These are phyloP conservation scores for Scomberomorus guttatus DNA, from an alignment of 2,797 vertebrate species.

Conservation along the genomic window DNA sequence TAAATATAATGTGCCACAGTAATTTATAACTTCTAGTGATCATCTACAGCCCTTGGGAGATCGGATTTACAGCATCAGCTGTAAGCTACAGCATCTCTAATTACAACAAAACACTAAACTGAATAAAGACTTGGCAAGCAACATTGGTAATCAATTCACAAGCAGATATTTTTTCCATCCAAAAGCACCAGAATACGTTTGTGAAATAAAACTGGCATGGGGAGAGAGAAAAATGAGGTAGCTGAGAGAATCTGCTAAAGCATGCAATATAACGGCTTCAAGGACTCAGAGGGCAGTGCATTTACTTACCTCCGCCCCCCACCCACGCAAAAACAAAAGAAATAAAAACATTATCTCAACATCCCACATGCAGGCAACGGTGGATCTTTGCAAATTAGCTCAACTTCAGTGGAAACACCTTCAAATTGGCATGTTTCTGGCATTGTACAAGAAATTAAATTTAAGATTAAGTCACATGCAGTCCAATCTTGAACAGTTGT, in stretches of 20 bases:
- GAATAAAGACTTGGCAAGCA: slow-evolving; percentile 5
- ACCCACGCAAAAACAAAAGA: slow-evolving; percentile 56
- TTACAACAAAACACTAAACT: slow-evolving; percentile 3
- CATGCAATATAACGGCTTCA: slow-evolving; percentile 10
- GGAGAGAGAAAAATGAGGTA: slow-evolving; percentile 10
- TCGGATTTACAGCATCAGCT: background rate
- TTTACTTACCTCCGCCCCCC: slow-evolving; percentile 53
- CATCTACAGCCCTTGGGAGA: background rate
- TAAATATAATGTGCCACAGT: background rate
- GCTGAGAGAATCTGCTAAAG: slow-evolving; percentile 25
- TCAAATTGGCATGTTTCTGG: slow-evolving; percentile 4
- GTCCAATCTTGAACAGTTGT: slow-evolving; percentile 43
- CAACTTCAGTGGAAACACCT: slow-evolving; percentile 14
- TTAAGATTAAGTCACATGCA: slow-evolving; percentile 35
- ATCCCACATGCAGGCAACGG: slow-evolving; percentile 3
- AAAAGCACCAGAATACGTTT: background rate
- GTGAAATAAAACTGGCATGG: background rate
- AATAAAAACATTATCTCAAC: slow-evolving; percentile 26
- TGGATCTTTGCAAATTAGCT: background rate
- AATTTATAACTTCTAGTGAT: background rate
- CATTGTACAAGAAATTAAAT: slow-evolving; percentile 28
- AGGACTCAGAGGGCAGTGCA: slow-evolving; percentile 39
- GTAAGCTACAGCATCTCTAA: background rate
- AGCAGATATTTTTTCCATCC: background rate
- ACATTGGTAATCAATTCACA: background rate